phyloP scores from a whole-genome alignment of 1,140 invertebrate species.

The Chymomyza costata region DNA sequence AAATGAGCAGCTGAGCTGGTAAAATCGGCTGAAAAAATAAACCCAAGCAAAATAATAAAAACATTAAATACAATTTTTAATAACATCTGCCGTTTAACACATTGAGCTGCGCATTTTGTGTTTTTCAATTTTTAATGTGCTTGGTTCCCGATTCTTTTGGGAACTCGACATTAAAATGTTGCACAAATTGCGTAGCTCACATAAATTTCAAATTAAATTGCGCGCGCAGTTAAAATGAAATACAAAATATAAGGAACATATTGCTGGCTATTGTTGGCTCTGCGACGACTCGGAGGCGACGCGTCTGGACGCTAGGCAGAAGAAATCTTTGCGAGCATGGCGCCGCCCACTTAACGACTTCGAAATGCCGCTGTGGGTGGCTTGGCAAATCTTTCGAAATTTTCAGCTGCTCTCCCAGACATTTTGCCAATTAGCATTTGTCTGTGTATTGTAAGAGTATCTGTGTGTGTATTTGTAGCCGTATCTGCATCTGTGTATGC shows the following conservation, averaged over 20 bases:
- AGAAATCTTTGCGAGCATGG: constrained; percentile 1
- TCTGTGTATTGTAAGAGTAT: no score
- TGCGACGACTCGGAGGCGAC: background rate
- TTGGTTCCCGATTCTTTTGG: constrained; percentile 18
- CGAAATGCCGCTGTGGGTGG: constrained; percentile 38
- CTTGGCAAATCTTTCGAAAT: background rate
- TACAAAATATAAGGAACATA: constrained; percentile 26
- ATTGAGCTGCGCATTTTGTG: constrained; percentile 44
- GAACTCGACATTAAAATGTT: constrained; percentile 1
- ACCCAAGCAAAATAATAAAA: constrained; percentile 40
- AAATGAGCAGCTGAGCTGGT: constrained; percentile 52
- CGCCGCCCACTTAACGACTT: constrained; percentile 60
- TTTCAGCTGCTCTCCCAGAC: constrained; percentile 8
- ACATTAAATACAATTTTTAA: constrained; percentile 63
- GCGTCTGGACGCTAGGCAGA: constrained; percentile 1
- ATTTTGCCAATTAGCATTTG: constrained; percentile 58
- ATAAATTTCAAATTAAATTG: constrained; percentile 73
- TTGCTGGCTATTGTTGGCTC: background rate
- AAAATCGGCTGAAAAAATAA: constrained; percentile 1
- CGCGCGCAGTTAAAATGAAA: constrained; percentile 53
- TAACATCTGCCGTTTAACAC: constrained; percentile 73
- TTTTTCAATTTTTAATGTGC: constrained; percentile 45
- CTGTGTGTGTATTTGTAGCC: no score
- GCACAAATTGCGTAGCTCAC: constrained; percentile 14
- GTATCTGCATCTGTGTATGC: no score